phyloP scores from a whole-genome alignment of 2,113 vertebrate species.

The Procavia capensis region DNA sequence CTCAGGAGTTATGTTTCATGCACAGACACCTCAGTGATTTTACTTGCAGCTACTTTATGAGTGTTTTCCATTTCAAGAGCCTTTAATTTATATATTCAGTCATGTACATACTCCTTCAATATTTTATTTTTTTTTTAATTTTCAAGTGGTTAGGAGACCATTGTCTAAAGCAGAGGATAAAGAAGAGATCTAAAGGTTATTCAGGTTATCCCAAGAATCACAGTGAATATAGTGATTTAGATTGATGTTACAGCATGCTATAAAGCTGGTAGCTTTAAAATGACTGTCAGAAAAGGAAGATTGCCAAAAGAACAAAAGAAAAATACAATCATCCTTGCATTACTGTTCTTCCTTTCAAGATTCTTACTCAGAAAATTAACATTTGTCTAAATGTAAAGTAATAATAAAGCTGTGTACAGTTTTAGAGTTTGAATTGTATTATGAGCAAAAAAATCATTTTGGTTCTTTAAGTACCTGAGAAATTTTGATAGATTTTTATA shows the following conservation, averaged over 20 bases:
- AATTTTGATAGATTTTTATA: constrained; percentile 34
- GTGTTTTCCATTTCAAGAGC: not conserved
- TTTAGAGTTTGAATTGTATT: constrained; percentile 47
- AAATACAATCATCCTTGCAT: not conserved
- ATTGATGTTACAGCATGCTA: not conserved
- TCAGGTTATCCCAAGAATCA: not conserved
- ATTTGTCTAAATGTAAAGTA: constrained; percentile 26
- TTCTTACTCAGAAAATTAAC: not conserved
- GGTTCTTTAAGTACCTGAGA: not conserved
- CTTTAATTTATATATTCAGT: constrained; percentile 51
- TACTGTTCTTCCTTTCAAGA: not conserved
- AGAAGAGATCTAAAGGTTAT: not conserved
- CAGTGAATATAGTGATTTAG: not conserved
- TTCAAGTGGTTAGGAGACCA: not conserved
- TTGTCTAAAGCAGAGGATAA: not conserved
- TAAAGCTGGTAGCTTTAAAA: not conserved
- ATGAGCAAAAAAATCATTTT: constrained; percentile 27
- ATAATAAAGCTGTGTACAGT: not conserved
- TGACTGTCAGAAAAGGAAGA: not conserved
- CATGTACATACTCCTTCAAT: not conserved
- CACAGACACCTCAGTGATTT: not conserved
- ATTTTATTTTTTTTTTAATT: not conserved
- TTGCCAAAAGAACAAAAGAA: not conserved
- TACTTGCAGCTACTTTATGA: not conserved
- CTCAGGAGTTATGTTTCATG: not conserved